Percentiles rank a stretch among this genome's conserved stretches.
Conservation (phyloP, 2,888 invertebrate genomes). For the Tanytarsus gracilentus region DNA sequence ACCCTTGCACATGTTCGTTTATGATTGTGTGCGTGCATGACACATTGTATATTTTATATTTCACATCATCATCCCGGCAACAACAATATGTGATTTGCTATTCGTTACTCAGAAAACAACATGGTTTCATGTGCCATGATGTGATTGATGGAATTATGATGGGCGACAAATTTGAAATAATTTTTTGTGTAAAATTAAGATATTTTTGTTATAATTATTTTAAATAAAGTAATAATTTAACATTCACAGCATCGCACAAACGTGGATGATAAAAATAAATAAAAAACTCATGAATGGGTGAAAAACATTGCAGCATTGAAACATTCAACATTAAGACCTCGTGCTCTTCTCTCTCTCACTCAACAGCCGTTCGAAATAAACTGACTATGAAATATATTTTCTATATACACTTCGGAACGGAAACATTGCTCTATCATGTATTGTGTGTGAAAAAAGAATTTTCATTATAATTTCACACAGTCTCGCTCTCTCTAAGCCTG, state of each 20-base stretch:
- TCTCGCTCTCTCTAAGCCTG: not conserved
- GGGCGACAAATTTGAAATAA: too few species aligned
- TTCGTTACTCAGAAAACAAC: slow-evolving; percentile 9
- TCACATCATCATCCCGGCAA: not conserved
- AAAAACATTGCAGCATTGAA: not conserved
- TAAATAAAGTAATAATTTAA: not conserved
- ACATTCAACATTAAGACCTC: not conserved
- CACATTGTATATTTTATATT: slow-evolving; percentile 4
- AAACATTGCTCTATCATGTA: slow-evolving; percentile 3
- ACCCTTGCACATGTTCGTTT: not conserved
- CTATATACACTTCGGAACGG: not conserved
- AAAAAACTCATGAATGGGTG: slow-evolving; percentile 7
- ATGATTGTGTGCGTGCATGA: not conserved
- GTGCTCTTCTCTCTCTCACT: not conserved
- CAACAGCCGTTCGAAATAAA: too few species aligned
- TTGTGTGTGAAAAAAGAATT: slow-evolving; percentile 3
- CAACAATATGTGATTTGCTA: slow-evolving; percentile 20
- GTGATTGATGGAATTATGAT: too few species aligned
- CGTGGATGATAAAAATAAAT: too few species aligned
- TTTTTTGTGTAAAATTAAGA: too few species aligned
- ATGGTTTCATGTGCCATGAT: slow-evolving; percentile 11
- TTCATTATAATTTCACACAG: slow-evolving; percentile 15
- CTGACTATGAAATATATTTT: not conserved
- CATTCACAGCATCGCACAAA: too few species aligned
- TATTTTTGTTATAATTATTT: not conserved